Evolutionary conservation across 2,113 vertebrate genomes (phyloP), one percentile per base, ranked within the genome.

Genomic region (Mugil cephalus): DNA sequence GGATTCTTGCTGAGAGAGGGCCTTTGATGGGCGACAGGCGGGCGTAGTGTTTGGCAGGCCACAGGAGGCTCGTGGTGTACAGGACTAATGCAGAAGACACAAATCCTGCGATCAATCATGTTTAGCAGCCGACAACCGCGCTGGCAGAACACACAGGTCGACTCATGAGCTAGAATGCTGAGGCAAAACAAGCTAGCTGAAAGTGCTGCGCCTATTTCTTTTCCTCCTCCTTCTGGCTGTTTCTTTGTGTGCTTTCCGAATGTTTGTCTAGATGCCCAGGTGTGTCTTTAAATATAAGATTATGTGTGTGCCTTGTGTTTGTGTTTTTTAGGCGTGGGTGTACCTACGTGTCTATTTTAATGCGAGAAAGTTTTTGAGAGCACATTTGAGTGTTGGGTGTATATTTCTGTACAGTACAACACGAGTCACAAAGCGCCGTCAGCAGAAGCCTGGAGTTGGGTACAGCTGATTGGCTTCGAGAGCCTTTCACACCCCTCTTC

Each of bases 71-170:
- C 54, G 36, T 30, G 59, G 53, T 50, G 70, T 62, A 56, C 52
- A 19, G 53, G 65, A 79, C 77, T 70, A 83, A 77, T 63, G 82
- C 70, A 58, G 77, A 67, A 69, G 50, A 82, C 79, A 80, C 76
- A 83, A 81, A 83, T 64, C 38, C 66, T 69, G 60, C 42, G 14
- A 90, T 90, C 88, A 84, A 82, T 90, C 90, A 87, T 66, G 69
- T 87, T 88, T 77, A 90, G 77, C 56, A 63, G 80, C 77, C 71
- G 74, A 73, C 52, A 54, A 83, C 55, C 70, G 59, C 1, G 15
- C 63, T 73, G 68, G 82, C 80, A 81, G 68, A 86, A 64, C 73
- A 68, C 11, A 45, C 19, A 4, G 61, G 47, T 30, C 7, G 50
- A 83, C 34, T 77, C 70, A 51, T 67, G 58, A 67, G 70, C 63